Percentiles rank a stretch among this genome's conserved stretches.
phyloP scores from a whole-genome alignment of 2,113 vertebrate genomes.

The Podarcis raffonei region DNA sequence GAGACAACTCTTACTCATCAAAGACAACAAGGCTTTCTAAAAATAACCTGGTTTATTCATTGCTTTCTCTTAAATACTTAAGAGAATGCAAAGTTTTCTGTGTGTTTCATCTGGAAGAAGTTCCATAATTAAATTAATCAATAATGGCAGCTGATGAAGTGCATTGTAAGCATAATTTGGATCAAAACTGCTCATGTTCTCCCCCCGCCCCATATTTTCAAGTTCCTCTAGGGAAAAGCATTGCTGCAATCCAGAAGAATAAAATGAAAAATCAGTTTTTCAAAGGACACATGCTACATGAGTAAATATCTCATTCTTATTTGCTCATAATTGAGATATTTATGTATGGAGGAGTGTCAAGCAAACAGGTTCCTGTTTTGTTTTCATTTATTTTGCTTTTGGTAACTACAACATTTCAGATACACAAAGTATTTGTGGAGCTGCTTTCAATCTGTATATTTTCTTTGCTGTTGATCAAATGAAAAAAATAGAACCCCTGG shows the following conservation, averaged over 20 bases:
- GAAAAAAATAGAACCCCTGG: neutral
- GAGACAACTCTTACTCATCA: too few species aligned
- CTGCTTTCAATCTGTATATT: neutral
- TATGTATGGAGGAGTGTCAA: conserved; percentile 1
- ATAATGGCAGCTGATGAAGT: neutral
- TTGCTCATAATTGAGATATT: neutral
- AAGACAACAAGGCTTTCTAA: too few species aligned
- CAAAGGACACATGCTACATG: neutral
- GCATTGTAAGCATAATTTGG: neutral
- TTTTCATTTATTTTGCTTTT: neutral
- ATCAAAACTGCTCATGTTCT: neutral
- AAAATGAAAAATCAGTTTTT: neutral
- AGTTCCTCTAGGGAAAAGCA: neutral
- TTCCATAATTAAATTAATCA: neutral
- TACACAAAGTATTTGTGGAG: neutral
- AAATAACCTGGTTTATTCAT: too few species aligned
- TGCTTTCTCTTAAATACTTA: neutral
- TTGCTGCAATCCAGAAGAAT: neutral
- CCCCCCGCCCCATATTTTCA: neutral
- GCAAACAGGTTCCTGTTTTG: neutral
- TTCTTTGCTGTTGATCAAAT: neutral
- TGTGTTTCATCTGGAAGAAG: neutral
- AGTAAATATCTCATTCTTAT: neutral
- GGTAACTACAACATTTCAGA: neutral
- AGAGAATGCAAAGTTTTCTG: neutral